These are phyloP conservation scores for Cranoglanis bouderius DNA, from an alignment of 2,113 vertebrate species.

Conservation along the genomic window DNA sequence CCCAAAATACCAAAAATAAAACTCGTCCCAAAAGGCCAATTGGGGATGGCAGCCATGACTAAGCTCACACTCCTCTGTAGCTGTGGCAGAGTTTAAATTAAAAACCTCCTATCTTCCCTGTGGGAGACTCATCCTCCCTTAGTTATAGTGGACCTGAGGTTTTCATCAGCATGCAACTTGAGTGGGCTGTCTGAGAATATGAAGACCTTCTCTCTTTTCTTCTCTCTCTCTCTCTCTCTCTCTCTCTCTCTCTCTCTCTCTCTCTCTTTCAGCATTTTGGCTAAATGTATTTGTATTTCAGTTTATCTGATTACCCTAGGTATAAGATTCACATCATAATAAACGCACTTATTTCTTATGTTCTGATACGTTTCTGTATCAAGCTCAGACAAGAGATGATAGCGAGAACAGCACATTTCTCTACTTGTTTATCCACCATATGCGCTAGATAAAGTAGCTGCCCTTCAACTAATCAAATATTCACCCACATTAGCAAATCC, in stretches of 20 bases:
- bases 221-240: not conserved
- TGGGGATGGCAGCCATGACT: slow-evolving; percentile 66
- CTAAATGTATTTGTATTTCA: slow-evolving; percentile 22
- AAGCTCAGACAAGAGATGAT: not conserved
- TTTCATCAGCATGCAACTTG: slow-evolving; percentile 66
- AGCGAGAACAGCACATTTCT: not conserved
- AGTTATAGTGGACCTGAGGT: slow-evolving; percentile 61
- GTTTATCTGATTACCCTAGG: not conserved
- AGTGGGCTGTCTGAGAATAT: slow-evolving; percentile 45
- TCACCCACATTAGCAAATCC: not conserved
- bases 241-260: not conserved
- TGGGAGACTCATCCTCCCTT: slow-evolving; percentile 66
- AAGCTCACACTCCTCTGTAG: slow-evolving; percentile 57
- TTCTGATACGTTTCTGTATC: not conserved
- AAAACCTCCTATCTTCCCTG: slow-evolving; percentile 54
- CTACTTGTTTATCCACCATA: not conserved
- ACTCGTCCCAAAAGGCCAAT: slow-evolving; percentile 58
- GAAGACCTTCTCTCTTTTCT: slow-evolving; percentile 28
- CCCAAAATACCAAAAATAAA: slow-evolving; percentile 59
- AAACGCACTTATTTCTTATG: not conserved
- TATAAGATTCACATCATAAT: not conserved
- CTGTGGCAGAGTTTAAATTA: slow-evolving; percentile 65
- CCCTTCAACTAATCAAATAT: slow-evolving; percentile 5
- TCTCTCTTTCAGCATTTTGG: not conserved
- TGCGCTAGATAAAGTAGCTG: not conserved